phyloP scores from a whole-genome alignment of 2,888 invertebrate genomes.

The Agapetus fuscipes region DNA sequence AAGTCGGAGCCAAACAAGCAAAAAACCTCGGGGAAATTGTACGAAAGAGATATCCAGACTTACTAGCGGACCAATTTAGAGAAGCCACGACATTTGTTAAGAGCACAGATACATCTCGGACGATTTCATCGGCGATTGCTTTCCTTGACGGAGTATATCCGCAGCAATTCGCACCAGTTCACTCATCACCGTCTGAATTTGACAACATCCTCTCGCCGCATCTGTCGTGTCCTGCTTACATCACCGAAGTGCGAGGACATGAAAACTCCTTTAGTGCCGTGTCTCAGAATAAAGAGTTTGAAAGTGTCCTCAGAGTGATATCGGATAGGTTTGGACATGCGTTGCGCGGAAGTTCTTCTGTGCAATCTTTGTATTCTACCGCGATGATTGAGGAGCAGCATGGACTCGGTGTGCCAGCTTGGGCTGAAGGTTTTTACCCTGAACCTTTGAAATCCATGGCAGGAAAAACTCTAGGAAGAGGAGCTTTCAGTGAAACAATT shows the following conservation, averaged over 20 bases:
- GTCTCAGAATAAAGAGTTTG: slow-evolving; percentile 6
- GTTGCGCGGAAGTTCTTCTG: slow-evolving; percentile 1
- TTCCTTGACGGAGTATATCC: slow-evolving; percentile 12
- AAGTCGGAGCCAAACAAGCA: slow-evolving; percentile 11
- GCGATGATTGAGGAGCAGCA: slow-evolving; percentile 12
- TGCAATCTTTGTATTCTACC: slow-evolving; percentile 11
- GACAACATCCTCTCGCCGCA: slow-evolving; percentile 12
- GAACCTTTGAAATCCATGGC: slow-evolving; percentile 12
- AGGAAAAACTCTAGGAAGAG: slow-evolving; percentile 3
- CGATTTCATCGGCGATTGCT: slow-evolving; percentile 13
- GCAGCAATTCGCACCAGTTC: slow-evolving; percentile 13
- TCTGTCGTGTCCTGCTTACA: slow-evolving; percentile 13
- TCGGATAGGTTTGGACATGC: slow-evolving; percentile 5
- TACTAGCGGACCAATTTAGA: slow-evolving; percentile 7
- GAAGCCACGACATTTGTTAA: slow-evolving; percentile 1
- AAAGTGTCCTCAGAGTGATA: slow-evolving; percentile 7
- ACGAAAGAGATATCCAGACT: slow-evolving; percentile 5
- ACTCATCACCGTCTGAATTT: not conserved
- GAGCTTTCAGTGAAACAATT: slow-evolving; percentile 5
- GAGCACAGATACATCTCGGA: slow-evolving; percentile 14
- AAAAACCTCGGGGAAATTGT: slow-evolving; percentile 8
- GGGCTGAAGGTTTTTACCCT: slow-evolving; percentile 12
- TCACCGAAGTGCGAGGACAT: slow-evolving; percentile 5
- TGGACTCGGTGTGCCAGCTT: slow-evolving; percentile 8
- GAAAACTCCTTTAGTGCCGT: not conserved